Conservation (phyloP, 2,113 vertebrate genomes). For the Ceuthmochares aereus region DNA sequence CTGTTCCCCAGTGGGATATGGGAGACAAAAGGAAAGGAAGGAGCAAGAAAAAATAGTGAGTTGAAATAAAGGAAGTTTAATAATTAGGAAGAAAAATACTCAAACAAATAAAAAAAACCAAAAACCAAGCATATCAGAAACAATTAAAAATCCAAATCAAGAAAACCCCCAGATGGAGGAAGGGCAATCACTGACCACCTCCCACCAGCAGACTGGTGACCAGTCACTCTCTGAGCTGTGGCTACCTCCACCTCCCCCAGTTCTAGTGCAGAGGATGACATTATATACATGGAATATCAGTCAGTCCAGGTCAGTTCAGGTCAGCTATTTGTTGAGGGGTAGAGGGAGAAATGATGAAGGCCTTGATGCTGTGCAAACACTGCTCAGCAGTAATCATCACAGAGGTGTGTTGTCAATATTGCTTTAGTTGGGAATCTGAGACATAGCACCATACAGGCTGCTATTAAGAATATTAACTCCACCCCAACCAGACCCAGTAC, state of each 20-base stretch:
- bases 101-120: not conserved
- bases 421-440: not conserved
- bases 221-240: not conserved
- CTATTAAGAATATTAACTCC: not conserved
- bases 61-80: not conserved
- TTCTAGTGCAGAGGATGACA: too few species aligned
- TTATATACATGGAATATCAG: too few species aligned
- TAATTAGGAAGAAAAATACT: not conserved
- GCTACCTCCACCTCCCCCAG: fast-evolving
- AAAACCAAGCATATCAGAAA: not conserved
- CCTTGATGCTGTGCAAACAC: too few species aligned
- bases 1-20: not conserved
- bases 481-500: fast-evolving
- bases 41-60: not conserved
- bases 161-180: not conserved
- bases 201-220: not conserved
- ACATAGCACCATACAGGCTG: not conserved
- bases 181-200: not conserved
- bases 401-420: not conserved
- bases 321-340: too few species aligned
- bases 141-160: not conserved
- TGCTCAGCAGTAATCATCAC: not conserved
- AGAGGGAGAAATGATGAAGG: too few species aligned
- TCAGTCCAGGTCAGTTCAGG: too few species aligned
- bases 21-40: not conserved